Percentiles rank a stretch among this genome's conserved stretches.
Conservation (phyloP, 2,888 invertebrate species). For the Synergus japonicus region DNA sequence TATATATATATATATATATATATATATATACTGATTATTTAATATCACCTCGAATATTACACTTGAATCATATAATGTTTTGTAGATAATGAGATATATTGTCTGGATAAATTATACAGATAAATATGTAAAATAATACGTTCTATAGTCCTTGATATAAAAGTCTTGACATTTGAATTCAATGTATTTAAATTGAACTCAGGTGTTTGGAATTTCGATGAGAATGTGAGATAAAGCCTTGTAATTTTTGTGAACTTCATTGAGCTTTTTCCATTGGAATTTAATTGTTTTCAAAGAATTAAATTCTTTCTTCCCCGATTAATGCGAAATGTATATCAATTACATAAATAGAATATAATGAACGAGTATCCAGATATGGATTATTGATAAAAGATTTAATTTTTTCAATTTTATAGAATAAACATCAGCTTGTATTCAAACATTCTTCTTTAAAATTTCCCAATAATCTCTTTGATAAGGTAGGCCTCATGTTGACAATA, state of each 20-base stretch:
- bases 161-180: constrained; percentile 7
- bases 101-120: not conserved
- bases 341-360: not conserved
- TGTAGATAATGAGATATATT: not conserved
- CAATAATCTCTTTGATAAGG: not conserved
- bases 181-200: not conserved
- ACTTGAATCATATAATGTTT: too few relatives aligned
- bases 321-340: not conserved
- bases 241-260: not conserved
- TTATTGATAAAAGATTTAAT: not conserved
- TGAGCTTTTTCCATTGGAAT: not conserved
- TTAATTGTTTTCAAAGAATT: not conserved
- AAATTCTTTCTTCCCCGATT: not conserved
- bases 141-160: constrained; percentile 7
- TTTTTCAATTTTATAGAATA: not conserved
- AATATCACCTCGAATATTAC: too few relatives aligned
- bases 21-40: too few relatives aligned
- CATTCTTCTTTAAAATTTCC: not conserved
- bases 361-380: not conserved
- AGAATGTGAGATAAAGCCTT: not conserved
- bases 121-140: not conserved
- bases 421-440: not conserved
- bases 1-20: too few relatives aligned
- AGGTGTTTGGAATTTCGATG: constrained; percentile 1
- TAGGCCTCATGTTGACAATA: not conserved